A percentile compares a stretch with the other conserved stretches of the same genome.
Conservation (phyloP, 2,113 vertebrate genomes). For the Alectura lathami region DNA sequence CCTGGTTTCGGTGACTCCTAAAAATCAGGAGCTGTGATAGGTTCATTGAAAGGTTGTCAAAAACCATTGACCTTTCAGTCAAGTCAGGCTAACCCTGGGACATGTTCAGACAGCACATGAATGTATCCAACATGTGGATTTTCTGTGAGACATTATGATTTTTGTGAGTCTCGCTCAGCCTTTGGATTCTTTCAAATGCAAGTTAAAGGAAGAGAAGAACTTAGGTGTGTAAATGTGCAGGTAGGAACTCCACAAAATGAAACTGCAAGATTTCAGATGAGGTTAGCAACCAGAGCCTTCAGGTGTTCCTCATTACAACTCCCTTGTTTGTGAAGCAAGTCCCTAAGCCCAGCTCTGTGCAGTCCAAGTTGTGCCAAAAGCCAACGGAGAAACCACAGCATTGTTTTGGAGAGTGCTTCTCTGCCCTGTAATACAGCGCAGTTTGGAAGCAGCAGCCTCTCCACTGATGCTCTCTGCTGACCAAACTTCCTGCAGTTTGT, state of each 20-base stretch:
- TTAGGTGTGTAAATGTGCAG: fast-evolving
- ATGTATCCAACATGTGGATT: background rate
- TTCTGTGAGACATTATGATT: background rate
- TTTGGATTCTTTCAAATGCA: background rate
- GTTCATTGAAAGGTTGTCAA: conserved; percentile 1
- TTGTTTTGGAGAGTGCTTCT: background rate
- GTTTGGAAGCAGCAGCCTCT: background rate
- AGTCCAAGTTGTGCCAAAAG: background rate
- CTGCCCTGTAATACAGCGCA: background rate
- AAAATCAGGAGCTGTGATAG: background rate
- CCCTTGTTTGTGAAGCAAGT: background rate
- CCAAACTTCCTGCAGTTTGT: background rate
- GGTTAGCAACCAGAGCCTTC: background rate
- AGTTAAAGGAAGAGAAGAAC: background rate
- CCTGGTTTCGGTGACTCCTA: conserved; percentile 21
- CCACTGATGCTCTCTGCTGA: background rate
- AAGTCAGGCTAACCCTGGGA: background rate
- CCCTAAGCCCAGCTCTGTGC: background rate
- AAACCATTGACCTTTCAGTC: background rate
- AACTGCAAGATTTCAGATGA: background rate
- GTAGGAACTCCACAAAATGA: fast-evolving
- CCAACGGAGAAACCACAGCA: background rate
- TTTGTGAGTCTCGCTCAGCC: background rate
- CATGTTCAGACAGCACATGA: background rate
- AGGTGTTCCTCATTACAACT: background rate